A percentile compares a stretch with the other conserved stretches of the same genome.
These are phyloP conservation scores for Gambusia holbrooki DNA, from an alignment of 2,113 vertebrate genomes.

Conservation along the genomic window DNA sequence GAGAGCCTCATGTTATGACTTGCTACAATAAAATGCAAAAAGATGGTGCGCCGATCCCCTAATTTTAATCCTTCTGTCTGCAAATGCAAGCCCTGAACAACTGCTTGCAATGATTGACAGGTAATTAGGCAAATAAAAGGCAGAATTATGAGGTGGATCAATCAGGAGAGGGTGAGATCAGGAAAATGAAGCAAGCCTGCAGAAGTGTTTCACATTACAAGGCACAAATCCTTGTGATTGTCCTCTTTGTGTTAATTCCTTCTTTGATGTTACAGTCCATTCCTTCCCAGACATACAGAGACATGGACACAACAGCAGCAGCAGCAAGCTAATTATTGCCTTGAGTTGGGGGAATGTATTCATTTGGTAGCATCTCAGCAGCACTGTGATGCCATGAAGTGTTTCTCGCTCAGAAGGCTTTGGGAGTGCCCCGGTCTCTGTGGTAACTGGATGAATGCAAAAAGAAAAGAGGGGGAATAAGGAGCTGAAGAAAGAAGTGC, in stretches of 20 bases:
- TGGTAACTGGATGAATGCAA: constrained; percentile 45
- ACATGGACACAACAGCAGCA: constrained; percentile 7
- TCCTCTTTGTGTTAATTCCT: constrained; percentile 4
- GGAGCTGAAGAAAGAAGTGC: constrained; percentile 5
- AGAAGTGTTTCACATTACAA: constrained; percentile 16
- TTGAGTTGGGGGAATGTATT: constrained; percentile 45
- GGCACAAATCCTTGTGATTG: constrained; percentile 6
- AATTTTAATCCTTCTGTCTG: constrained; percentile 36
- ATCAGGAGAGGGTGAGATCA: constrained; percentile 2
- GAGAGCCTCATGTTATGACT: constrained; percentile 53
- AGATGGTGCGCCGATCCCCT: constrained; percentile 10
- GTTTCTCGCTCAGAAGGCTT: constrained; percentile 16
- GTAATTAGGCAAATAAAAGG: constrained; percentile 41
- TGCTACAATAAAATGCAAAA: constrained; percentile 30
- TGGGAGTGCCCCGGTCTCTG: constrained; percentile 43
- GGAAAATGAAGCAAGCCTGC: constrained; percentile 4
- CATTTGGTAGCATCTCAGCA: constrained; percentile 30
- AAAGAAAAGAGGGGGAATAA: constrained; percentile 6
- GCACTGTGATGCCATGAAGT: constrained; percentile 31
- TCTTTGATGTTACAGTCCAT: constrained; percentile 18
- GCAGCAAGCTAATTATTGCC: constrained; percentile 51
- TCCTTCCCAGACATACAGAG: constrained; percentile 12
- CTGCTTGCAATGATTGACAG: constrained; percentile 30
- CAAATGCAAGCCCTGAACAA: constrained; percentile 38
- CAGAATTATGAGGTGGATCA: constrained; percentile 8